phyloP scores from a whole-genome alignment of 2,888 invertebrate genomes.

The Phaedon cochleariae region DNA sequence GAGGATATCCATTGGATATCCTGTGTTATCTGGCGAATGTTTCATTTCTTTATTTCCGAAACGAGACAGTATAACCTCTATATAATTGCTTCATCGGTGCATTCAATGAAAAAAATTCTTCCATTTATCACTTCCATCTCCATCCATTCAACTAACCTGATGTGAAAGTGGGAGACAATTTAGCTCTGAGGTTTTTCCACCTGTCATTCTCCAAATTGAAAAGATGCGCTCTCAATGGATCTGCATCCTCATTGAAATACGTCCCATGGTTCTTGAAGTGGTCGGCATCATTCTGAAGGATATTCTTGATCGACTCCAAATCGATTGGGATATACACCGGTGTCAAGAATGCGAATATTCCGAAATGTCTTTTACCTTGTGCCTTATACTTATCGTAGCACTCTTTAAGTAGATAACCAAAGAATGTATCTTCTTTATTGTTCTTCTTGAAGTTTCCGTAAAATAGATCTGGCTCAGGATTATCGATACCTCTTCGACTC shows the following conservation, averaged over 20 bases:
- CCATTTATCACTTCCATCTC: too few relatives aligned
- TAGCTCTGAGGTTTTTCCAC: conserved; percentile 58
- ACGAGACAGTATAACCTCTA: too few relatives aligned
- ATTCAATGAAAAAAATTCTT: too few relatives aligned
- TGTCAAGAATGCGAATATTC: neutral
- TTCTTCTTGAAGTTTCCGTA: neutral
- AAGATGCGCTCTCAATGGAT: conserved; percentile 47
- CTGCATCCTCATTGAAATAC: conserved; percentile 45
- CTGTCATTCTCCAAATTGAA: conserved; percentile 31
- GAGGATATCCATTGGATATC: too few relatives aligned
- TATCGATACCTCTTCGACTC: neutral
- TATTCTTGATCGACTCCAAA: conserved; percentile 50
- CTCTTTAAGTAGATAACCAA: neutral
- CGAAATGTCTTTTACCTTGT: neutral
- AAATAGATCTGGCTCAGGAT: neutral
- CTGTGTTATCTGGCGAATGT: too few relatives aligned
- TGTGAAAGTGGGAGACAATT: conserved; percentile 72
- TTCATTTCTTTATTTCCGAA: too few relatives aligned
- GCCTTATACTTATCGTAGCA: neutral
- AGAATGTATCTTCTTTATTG: neutral
- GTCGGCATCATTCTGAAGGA: conserved; percentile 52
- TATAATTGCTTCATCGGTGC: too few relatives aligned
- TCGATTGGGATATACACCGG: conserved; percentile 41
- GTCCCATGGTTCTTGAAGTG: conserved; percentile 52
- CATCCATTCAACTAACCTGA: conserved; percentile 54